Conservation (phyloP, 2,113 vertebrate species). For the Gallinago jamesoni region DNA sequence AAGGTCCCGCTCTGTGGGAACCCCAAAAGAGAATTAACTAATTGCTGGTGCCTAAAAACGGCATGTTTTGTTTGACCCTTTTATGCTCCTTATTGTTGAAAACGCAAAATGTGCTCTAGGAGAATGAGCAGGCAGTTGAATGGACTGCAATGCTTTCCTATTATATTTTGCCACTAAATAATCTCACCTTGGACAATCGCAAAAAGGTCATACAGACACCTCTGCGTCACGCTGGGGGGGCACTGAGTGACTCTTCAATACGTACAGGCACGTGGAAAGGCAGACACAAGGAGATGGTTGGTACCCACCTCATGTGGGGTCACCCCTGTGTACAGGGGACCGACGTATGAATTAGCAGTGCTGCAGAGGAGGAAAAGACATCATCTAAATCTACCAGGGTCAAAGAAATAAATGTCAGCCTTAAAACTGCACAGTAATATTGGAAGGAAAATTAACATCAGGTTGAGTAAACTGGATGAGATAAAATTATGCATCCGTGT, state of each 20-base stretch:
- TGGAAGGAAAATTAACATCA: not conserved
- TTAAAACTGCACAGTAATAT: not conserved
- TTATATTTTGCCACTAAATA: not conserved
- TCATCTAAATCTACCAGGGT: not conserved
- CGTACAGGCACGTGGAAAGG: accelerated
- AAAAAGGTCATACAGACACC: not conserved
- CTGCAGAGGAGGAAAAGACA: not conserved
- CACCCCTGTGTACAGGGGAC: too few species aligned
- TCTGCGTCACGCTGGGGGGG: not conserved
- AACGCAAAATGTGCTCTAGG: not conserved
- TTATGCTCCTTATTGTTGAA: not conserved
- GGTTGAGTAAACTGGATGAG: not conserved
- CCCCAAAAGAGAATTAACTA: not conserved
- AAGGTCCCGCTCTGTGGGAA: too few species aligned
- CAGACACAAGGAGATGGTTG: not conserved
- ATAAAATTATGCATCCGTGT: not conserved
- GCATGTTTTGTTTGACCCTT: accelerated
- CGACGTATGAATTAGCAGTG: not conserved
- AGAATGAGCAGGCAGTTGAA: not conserved
- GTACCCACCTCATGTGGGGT: accelerated
- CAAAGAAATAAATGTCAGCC: not conserved
- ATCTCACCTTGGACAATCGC: not conserved
- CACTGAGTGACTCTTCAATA: accelerated
- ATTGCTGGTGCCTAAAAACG: accelerated
- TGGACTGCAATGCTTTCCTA: accelerated